These are phyloP conservation scores for Enchytraeus crypticus DNA, from an alignment of 2,888 invertebrate genomes.

Conservation along the genomic window DNA sequence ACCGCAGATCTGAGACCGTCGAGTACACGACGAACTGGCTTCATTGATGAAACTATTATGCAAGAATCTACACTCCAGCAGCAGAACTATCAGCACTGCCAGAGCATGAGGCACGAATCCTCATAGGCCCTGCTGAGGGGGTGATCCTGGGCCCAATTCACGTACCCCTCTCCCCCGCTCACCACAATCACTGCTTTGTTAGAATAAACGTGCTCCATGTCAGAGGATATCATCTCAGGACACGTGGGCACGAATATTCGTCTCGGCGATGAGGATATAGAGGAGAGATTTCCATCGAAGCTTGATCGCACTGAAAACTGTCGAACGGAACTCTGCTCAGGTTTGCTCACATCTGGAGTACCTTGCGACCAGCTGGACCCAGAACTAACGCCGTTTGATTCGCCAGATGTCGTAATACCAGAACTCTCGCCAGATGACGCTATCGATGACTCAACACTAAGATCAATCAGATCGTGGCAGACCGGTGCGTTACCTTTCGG, in stretches of 20 bases:
- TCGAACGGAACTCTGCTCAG: too few relatives aligned
- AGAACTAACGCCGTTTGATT: too few relatives aligned
- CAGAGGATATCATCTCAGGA: not conserved
- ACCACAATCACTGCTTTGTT: conserved; percentile 38
- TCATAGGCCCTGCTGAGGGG: conserved; percentile 18
- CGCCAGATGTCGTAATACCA: too few relatives aligned
- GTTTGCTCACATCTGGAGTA: too few relatives aligned
- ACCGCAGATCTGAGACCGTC: too few relatives aligned
- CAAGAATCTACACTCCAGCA: too few relatives aligned
- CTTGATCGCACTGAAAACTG: too few relatives aligned
- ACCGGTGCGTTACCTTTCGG: not conserved
- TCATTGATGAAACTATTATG: too few relatives aligned
- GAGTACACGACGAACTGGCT: too few relatives aligned
- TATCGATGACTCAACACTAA: too few relatives aligned
- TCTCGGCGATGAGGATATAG: not conserved
- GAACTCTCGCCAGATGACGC: too few relatives aligned
- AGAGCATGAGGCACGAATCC: conserved; percentile 24
- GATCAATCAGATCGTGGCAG: not conserved
- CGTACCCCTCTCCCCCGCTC: conserved; percentile 43
- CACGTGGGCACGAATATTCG: not conserved
- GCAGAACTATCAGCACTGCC: conserved; percentile 21
- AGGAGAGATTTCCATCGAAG: not conserved
- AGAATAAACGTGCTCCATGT: not conserved
- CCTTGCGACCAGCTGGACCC: too few relatives aligned
- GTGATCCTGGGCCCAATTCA: conserved; percentile 31